These are phyloP conservation scores for Andrena hattorfiana DNA, from an alignment of 2,888 invertebrate genomes.

Conservation along the genomic window DNA sequence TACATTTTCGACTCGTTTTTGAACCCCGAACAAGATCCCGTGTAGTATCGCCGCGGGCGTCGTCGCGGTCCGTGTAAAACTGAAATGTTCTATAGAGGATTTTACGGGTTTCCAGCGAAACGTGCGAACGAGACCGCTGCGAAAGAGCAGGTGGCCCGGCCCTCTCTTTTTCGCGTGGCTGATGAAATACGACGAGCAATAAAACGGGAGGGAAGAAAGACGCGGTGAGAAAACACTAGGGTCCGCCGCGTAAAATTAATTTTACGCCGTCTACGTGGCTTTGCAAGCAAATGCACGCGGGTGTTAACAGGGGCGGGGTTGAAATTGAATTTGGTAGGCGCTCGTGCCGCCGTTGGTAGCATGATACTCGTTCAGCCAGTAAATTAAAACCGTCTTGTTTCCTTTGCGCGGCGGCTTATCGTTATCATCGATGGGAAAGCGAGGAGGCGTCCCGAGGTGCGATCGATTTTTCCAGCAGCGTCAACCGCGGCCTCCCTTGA, in stretches of 20 bases:
- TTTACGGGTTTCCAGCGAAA: background rate
- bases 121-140: background rate
- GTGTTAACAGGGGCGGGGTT: constrained; percentile 4
- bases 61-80: background rate
- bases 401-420: constrained; percentile 19
- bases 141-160: background rate
- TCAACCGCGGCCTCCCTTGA: background rate
- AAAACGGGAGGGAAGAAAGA: background rate
- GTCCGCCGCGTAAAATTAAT: constrained; percentile 16
- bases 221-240: background rate
- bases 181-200: background rate
- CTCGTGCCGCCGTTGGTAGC: background rate
- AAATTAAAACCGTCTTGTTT: constrained; percentile 17
- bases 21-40: too few species aligned
- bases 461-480: background rate
- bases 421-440: constrained; percentile 10
- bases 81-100: background rate
- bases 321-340: constrained; percentile 29
- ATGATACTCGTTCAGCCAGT: background rate
- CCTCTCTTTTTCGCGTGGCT: background rate
- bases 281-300: constrained; percentile 13
- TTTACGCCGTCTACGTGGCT: constrained; percentile 24
- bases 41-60: too few species aligned
- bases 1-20: background rate
- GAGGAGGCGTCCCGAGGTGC: background rate